These are phyloP conservation scores for Drosophila neonasuta DNA, from an alignment of 2,888 invertebrate species.

Conservation along the genomic window DNA sequence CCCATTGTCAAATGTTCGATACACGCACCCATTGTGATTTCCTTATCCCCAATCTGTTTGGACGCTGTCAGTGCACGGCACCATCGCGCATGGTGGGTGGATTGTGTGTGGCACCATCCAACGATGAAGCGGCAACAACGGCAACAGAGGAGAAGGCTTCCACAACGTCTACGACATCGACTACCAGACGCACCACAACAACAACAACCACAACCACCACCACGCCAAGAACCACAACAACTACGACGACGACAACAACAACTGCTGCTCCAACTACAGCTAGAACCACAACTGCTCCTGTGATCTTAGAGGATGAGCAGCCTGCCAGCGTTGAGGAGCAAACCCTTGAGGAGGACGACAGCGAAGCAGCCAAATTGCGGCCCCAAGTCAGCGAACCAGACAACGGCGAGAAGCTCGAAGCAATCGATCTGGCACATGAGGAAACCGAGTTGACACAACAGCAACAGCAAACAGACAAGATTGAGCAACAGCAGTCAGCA, in stretches of 20 bases:
- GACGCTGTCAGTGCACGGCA: conserved; percentile 91
- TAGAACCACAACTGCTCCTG: conserved; percentile 45
- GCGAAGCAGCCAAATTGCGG: conserved; percentile 43
- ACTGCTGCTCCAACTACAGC: conserved; percentile 45
- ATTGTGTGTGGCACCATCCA: conserved; percentile 83
- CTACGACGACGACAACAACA: conserved; percentile 42
- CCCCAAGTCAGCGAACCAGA: conserved; percentile 48
- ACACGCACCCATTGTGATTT: conserved; percentile 93
- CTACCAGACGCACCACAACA: conserved; percentile 40
- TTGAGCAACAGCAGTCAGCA: conserved; percentile 18
- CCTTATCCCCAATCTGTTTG: conserved; percentile 93
- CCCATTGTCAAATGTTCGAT: conserved; percentile 93
- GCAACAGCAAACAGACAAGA: conserved; percentile 24
- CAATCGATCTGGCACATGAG: conserved; percentile 61
- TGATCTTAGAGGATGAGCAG: conserved; percentile 52
- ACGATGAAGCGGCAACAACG: conserved; percentile 39
- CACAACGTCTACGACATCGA: conserved; percentile 51
- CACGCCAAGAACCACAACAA: conserved; percentile 26
- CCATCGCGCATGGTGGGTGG: conserved; percentile 86
- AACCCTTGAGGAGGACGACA: conserved; percentile 77
- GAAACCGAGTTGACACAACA: conserved; percentile 62
- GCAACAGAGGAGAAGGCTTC: conserved; percentile 42
- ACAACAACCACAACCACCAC: conserved; percentile 53
- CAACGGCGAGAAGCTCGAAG: conserved; percentile 55
- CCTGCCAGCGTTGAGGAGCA: conserved; percentile 66